Evolutionary conservation across 2,113 vertebrate genomes (phyloP).

Genomic region (Leucopsar rothschildi): DNA sequence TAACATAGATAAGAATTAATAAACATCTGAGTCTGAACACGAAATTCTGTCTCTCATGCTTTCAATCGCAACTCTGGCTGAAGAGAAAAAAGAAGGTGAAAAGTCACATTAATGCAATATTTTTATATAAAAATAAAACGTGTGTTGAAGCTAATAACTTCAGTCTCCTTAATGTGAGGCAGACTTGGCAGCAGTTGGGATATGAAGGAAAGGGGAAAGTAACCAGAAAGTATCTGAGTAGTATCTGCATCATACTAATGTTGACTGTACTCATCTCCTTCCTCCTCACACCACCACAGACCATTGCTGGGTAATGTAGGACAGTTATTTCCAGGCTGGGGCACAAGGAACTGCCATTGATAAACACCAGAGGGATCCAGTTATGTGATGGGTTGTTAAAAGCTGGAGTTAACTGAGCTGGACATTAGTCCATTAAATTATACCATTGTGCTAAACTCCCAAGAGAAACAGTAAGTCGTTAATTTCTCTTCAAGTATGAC

Average conservation of each 20-base stretch:
- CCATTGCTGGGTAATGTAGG: fast-evolving
- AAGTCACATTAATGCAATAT: background rate
- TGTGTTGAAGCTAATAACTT: background rate
- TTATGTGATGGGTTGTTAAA: background rate
- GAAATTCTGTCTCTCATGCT: no score
- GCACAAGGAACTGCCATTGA: background rate
- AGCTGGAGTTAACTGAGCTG: background rate
- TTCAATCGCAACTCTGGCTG: no score
- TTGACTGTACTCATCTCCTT: background rate
- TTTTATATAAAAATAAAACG: background rate
- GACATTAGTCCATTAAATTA: background rate
- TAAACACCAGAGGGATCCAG: background rate
- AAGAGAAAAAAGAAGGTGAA: no score
- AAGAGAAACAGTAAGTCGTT: background rate
- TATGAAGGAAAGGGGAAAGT: background rate
- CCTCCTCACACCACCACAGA: background rate
- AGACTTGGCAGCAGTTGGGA: background rate
- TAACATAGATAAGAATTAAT: no score
- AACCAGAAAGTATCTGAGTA: background rate
- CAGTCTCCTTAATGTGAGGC: background rate
- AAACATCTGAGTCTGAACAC: no score
- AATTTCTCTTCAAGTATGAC: background rate
- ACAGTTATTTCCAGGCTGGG: background rate
- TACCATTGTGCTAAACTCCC: background rate
- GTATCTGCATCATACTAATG: background rate